phyloP scores from a whole-genome alignment of 2,113 vertebrate species.

The Aptenodytes forsteri region DNA sequence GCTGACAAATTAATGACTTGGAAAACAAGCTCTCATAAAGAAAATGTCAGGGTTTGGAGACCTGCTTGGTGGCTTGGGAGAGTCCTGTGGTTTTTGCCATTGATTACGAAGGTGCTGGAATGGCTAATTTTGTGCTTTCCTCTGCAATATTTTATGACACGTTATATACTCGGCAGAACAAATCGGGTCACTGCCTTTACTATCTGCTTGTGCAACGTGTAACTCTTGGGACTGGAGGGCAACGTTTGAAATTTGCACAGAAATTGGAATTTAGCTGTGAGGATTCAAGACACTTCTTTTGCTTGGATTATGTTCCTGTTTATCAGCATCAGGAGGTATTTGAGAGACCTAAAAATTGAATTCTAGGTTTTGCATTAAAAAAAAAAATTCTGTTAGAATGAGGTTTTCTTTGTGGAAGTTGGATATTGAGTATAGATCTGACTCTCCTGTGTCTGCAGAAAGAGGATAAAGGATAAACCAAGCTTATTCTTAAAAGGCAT shows the following conservation, averaged over 20 bases:
- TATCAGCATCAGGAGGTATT: constrained; percentile 28
- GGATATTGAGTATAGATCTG: constrained; percentile 41
- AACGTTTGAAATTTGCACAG: constrained; percentile 54
- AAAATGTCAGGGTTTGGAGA: constrained; percentile 7
- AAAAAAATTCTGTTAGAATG: constrained; percentile 23
- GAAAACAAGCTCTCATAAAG: constrained; percentile 12
- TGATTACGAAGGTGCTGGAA: background rate
- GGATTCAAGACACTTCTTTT: constrained; percentile 50
- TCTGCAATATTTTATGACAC: background rate
- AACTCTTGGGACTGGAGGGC: background rate
- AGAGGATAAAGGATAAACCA: constrained; percentile 51
- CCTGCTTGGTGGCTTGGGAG: background rate
- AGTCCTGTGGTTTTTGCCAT: background rate
- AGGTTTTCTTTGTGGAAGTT: constrained; percentile 40
- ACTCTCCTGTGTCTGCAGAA: constrained; percentile 14
- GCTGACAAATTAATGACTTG: constrained; percentile 24
- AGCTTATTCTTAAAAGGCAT: constrained; percentile 23
- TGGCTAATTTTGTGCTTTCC: background rate
- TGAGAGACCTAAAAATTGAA: constrained; percentile 56
- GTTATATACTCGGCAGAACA: background rate
- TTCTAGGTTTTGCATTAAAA: constrained; percentile 50
- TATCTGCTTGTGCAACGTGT: background rate
- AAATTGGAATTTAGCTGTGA: constrained; percentile 62
- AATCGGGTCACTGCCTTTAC: background rate
- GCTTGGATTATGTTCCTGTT: constrained; percentile 57